These are phyloP conservation scores for Peromyscus aztecus DNA, from an alignment of 2,797 vertebrate species.

Conservation along the genomic window DNA sequence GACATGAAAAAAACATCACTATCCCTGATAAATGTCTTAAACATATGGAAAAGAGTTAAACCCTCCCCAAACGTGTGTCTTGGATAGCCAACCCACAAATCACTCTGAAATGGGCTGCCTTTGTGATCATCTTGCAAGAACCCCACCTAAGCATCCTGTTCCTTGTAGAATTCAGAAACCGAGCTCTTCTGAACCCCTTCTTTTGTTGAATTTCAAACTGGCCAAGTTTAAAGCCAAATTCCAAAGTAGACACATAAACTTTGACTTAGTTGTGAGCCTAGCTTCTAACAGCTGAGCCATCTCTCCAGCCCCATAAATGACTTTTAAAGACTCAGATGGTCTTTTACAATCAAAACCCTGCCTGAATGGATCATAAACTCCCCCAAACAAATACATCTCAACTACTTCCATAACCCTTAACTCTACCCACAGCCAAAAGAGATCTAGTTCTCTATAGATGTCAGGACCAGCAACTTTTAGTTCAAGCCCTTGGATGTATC, in stretches of 20 bases:
- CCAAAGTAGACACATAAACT: slow-evolving; percentile 34
- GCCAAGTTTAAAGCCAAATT: slow-evolving; percentile 40
- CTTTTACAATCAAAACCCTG: slow-evolving; percentile 37
- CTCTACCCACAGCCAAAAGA: background rate
- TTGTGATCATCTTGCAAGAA: background rate
- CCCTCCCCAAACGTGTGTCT: background rate
- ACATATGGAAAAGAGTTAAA: background rate
- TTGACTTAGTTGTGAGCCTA: too few species aligned
- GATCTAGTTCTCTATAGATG: background rate
- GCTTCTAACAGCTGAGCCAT: background rate
- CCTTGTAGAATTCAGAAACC: slow-evolving; percentile 42
- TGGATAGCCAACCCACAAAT: background rate
- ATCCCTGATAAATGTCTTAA: background rate
- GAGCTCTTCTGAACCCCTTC: background rate
- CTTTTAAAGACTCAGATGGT: slow-evolving; percentile 15
- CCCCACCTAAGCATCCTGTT: background rate
- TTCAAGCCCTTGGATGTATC: background rate
- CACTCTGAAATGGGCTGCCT: too few species aligned
- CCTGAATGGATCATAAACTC: slow-evolving; percentile 47
- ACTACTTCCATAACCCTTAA: background rate
- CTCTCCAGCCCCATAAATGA: slow-evolving; percentile 24
- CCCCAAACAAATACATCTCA: slow-evolving; percentile 21
- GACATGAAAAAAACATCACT: background rate
- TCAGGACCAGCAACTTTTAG: background rate
- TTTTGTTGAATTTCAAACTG: slow-evolving; percentile 42